These are phyloP conservation scores for Dasysyrphus tricinctus DNA, from an alignment of 2,888 invertebrate species.

Conservation along the genomic window DNA sequence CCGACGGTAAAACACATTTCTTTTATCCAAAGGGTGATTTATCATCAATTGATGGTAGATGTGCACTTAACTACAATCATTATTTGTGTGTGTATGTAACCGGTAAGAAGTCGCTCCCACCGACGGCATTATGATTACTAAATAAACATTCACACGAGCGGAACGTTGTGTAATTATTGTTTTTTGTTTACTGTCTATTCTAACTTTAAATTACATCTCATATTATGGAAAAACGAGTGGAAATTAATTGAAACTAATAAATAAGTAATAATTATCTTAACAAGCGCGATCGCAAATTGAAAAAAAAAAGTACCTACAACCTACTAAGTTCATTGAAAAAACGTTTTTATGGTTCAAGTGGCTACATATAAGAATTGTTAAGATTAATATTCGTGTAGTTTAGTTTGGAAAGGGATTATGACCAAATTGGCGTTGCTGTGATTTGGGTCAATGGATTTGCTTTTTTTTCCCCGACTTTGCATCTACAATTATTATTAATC, in stretches of 20 bases:
- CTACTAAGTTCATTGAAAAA: no score
- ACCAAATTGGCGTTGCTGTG: no score
- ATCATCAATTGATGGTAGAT: constrained; percentile 2
- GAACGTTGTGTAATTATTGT: neutral
- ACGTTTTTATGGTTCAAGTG: no score
- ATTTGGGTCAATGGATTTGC: no score
- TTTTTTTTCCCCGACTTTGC: no score
- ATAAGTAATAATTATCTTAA: neutral
- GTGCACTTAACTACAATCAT: neutral
- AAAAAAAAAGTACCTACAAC: neutral
- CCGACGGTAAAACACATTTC: neutral
- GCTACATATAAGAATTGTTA: no score
- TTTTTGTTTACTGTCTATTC: neutral
- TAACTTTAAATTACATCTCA: constrained; percentile 7
- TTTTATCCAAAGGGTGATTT: neutral
- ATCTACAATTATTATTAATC: no score
- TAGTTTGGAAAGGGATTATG: no score
- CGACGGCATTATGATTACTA: neutral
- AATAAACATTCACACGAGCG: constrained; percentile 2
- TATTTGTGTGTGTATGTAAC: neutral
- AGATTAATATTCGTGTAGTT: no score
- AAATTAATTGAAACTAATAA: constrained; percentile 2
- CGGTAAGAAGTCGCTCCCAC: neutral
- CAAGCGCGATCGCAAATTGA: neutral
- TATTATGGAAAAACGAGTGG: neutral